A percentile compares a stretch with the other conserved stretches of the same genome.
These are phyloP conservation scores for Apamea anceps DNA, from an alignment of 2,888 invertebrate genomes.

Conservation along the genomic window DNA sequence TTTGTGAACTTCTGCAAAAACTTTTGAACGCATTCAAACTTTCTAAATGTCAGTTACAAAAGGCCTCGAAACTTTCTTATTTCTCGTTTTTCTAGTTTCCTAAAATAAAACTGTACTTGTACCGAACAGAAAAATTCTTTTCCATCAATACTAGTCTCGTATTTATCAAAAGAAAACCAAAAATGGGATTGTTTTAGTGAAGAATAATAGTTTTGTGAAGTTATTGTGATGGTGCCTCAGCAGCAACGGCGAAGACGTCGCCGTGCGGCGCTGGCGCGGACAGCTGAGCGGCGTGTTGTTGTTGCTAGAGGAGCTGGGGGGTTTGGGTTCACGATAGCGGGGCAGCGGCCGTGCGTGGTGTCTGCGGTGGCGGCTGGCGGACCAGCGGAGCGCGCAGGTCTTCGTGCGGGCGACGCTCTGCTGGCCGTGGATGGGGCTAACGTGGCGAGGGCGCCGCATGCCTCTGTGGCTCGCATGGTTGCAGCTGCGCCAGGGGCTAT, in stretches of 20 bases:
- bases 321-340: constrained; percentile 99
- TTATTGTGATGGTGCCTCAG: constrained; percentile 85
- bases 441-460: constrained; percentile 97
- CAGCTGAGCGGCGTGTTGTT: constrained; percentile 95
- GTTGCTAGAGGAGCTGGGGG: constrained; percentile 96
- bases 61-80: constrained; percentile 84
- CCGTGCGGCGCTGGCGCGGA: constrained; percentile 81
- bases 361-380: constrained; percentile 96
- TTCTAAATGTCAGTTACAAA: constrained; percentile 85
- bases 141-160: constrained; percentile 1
- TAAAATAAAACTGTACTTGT: constrained; percentile 65
- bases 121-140: constrained; percentile 16
- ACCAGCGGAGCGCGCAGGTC: constrained; percentile 97
- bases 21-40: constrained; percentile 80
- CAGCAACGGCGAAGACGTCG: constrained; percentile 87
- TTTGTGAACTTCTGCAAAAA: constrained; percentile 43
- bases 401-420: constrained; percentile 97
- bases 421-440: constrained; percentile 97
- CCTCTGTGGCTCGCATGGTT: constrained; percentile 97
- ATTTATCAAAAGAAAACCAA: constrained; percentile 45
- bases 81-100: constrained; percentile 87
- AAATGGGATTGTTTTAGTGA: constrained; percentile 61
- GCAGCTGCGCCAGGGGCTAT: constrained; percentile 96
- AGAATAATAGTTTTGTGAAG: constrained; percentile 66
- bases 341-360: constrained; percentile 98